A percentile compares a stretch with the other conserved stretches of the same genome.
phyloP scores from a whole-genome alignment of 2,797 vertebrate species.

The Coranthus polyacanthus region DNA sequence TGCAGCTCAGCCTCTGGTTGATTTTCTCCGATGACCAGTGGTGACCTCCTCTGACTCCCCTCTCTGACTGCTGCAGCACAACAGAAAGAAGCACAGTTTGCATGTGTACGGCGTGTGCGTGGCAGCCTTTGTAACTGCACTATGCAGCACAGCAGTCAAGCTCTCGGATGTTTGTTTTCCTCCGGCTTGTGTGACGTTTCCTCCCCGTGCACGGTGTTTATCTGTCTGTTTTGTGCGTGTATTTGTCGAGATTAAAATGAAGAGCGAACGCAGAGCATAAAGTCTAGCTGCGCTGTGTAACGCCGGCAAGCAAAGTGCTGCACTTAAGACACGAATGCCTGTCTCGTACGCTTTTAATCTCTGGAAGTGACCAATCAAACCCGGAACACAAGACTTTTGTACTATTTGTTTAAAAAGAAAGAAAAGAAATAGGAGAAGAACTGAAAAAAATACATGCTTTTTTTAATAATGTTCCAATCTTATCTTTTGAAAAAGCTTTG shows the following conservation, averaged over 20 bases:
- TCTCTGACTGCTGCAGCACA: constrained; percentile 7
- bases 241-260: constrained; percentile 5
- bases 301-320: constrained; percentile 40
- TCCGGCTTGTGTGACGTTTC: neutral
- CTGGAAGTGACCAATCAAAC: neutral
- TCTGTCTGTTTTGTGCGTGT: neutral
- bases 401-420: constrained; percentile 1
- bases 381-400: neutral
- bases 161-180: constrained; percentile 8
- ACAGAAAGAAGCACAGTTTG: neutral
- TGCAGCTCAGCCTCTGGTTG: constrained; percentile 5
- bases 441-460: no score
- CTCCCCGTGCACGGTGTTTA: neutral
- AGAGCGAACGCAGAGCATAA: neutral
- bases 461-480: no score
- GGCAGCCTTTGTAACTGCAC: neutral
- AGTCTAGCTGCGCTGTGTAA: constrained; percentile 2
- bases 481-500: no score
- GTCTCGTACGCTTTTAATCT: neutral
- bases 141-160: constrained; percentile 2
- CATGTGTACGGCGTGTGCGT: neutral
- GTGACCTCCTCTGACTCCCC: neutral
- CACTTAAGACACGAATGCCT: constrained; percentile 28
- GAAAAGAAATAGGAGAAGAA: no score
- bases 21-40: constrained; percentile 11